Evolutionary conservation across 2,113 vertebrate genomes (phyloP).

Genomic region (Pithys albifrons): DNA sequence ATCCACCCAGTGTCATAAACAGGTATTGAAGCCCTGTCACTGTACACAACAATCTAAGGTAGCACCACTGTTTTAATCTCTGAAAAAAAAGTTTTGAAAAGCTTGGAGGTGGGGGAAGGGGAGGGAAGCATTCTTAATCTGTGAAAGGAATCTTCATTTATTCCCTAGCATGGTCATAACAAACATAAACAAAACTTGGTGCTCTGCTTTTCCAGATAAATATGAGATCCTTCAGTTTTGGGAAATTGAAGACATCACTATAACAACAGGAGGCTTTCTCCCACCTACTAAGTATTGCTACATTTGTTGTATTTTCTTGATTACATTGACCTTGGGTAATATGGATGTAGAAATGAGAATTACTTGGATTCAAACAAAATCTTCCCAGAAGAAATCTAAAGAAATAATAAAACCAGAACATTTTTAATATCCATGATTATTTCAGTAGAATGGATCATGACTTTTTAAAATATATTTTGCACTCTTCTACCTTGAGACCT

Average conservation of each 20-base stretch:
- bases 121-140: background rate
- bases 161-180: background rate
- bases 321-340: background rate
- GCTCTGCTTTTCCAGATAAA: background rate
- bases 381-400: background rate
- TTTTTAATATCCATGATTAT: background rate
- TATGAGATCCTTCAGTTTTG: background rate
- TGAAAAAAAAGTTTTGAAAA: background rate
- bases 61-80: background rate
- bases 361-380: background rate
- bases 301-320: background rate
- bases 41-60: background rate
- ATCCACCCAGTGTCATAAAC: slow-evolving; percentile 59
- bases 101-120: background rate
- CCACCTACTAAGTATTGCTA: background rate
- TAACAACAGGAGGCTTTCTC: background rate
- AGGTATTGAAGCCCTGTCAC: slow-evolving; percentile 1
- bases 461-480: background rate
- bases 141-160: background rate
- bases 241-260: background rate
- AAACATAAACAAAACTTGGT: background rate
- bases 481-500: background rate
- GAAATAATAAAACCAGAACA: background rate
- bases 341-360: background rate
- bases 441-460: background rate